Base-by-base conservation (phyloP, 2,888 invertebrate species). In the Drosophila cracens region DNA sequence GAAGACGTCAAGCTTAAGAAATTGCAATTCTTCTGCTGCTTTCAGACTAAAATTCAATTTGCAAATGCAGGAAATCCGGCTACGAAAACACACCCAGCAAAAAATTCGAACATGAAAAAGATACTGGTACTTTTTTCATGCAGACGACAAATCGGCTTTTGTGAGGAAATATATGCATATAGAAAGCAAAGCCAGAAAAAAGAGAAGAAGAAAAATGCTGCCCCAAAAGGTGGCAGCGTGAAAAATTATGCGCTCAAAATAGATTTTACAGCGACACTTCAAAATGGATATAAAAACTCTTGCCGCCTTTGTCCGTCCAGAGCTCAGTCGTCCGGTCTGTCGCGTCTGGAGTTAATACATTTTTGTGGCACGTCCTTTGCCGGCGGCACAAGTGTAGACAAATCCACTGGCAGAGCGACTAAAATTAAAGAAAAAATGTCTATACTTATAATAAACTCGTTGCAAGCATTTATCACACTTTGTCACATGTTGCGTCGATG, bases 201-300 rank as follows among this genome's bases (percentile, higher is more conserved):
- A 29, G n/a, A 16, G 18, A 8, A 16, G 25, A 48, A 29, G 40
- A 27, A 58, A 36, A 43, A 52, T 46, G 34, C 56, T 83, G 83
- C 61, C 70, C 56, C 68, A 71, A 60, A 76, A 85, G 75, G 77
- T 86, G 83, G 75, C 89, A 81, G 83, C 68, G 74, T 90, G 78
- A 83, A 86, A 86, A 87, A 88, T 87, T 89, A 86, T 88, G 80
- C 80, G 76, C 77, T 78, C 62, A 71, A 87, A 87, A 87, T 87
- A 87, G 87, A 90, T 88, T 90, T 83, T 79, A 81, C 76, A 76
- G 85, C 70, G 54, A 74, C 81, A 75, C 69, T 67, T 52, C 52
- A 52, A 66, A 70, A 61, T 59, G 49, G 52, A 52, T 60, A 62
- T 31, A 43, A 66, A 38, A 61, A 40, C 16, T 25, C 33, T 63